Percentiles rank a stretch among this genome's conserved stretches.
phyloP scores from a whole-genome alignment of 2,888 invertebrate genomes.

The Erannis defoliaria region DNA sequence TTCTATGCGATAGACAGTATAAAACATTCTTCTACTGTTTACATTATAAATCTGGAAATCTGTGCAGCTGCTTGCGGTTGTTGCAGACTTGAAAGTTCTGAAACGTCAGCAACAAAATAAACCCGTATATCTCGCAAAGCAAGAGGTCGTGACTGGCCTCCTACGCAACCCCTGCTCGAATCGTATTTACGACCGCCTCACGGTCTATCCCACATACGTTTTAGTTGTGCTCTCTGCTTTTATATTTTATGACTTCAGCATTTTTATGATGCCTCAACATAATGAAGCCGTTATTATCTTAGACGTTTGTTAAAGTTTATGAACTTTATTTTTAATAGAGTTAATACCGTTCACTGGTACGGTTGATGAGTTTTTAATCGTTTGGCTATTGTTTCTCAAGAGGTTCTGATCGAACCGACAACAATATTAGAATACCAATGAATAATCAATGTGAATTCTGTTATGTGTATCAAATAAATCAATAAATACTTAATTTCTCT shows the following conservation, averaged over 20 bases:
- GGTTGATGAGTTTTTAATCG: not conserved
- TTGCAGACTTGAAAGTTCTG: conserved; percentile 41
- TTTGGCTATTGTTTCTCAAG: not conserved
- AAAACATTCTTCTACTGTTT: conserved; percentile 23
- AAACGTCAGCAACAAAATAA: conserved; percentile 51
- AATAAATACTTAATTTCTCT: too few species aligned
- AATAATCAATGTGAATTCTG: too few species aligned
- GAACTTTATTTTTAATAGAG: conserved; percentile 27
- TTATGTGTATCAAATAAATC: too few species aligned
- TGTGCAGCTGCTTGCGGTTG: conserved; percentile 37
- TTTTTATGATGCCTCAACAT: conserved; percentile 53
- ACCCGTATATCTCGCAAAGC: conserved; percentile 49
- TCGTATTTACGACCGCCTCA: conserved; percentile 51
- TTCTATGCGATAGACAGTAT: conserved; percentile 20
- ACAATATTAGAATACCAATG: too few species aligned
- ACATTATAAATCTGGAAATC: conserved; percentile 27
- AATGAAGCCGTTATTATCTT: conserved; percentile 47
- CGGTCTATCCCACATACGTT: conserved; percentile 46
- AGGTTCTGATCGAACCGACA: not conserved
- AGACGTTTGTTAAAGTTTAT: conserved; percentile 25
- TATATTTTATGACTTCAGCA: conserved; percentile 50
- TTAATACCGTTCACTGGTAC: not conserved
- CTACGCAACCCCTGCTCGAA: conserved; percentile 25
- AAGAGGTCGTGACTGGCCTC: conserved; percentile 46
- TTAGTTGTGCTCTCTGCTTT: conserved; percentile 51